Evolutionary conservation across 2,797 vertebrate species (phyloP), one percentile per base, ranked within the genome.

Genomic region (Spea hammondii): DNA sequence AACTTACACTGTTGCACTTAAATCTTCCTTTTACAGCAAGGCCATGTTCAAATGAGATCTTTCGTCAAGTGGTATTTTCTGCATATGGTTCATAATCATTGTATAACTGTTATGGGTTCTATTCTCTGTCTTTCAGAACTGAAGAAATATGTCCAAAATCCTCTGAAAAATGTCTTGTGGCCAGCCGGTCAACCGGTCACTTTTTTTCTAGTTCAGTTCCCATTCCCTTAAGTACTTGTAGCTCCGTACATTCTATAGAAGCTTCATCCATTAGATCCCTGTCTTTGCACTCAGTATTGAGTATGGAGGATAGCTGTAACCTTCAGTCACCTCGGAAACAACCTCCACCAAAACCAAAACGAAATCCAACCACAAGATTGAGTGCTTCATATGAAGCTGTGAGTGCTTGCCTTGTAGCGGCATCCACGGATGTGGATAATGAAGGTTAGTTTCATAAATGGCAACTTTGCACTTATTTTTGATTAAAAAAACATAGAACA

Each of bases 321-420:
- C 92, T 95, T 51, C 94, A 94, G 0, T 99, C 97, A 11, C 97
- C 97, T 82, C 90, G 97, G 86, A 98, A 98, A 91, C 97, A 98
- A 85, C 97, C 97, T 88, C 97, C 97, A 48, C 97, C 97, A 64
- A 99, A 99, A 89, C 97, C 97, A 84, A 98, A 97, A 92, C 91
- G 97, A 88, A 96, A 98, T 89, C 97, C 97, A 64, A 96, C 94
- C 89, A 99, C 97, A 5, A 90, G 97, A 70, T 91, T 99, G 86
- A 99, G 97, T 32, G 96, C 96, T 60, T 98, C 97, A 0, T 99
- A 99, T 5, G 97, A 99, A 89, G 96, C 92, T 1, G 96, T 98
- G 79, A 97, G 95, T 5, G 96, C 96, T 44, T 96, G 96, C 74
- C 88, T 99, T 83, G 92, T 90, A 4, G 93, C 96, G 65, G 92